Evolutionary conservation across 2,888 invertebrate genomes (phyloP), one percentile per base, ranked within the genome.

Genomic region (Sinopyrophorus schimmeli): DNA sequence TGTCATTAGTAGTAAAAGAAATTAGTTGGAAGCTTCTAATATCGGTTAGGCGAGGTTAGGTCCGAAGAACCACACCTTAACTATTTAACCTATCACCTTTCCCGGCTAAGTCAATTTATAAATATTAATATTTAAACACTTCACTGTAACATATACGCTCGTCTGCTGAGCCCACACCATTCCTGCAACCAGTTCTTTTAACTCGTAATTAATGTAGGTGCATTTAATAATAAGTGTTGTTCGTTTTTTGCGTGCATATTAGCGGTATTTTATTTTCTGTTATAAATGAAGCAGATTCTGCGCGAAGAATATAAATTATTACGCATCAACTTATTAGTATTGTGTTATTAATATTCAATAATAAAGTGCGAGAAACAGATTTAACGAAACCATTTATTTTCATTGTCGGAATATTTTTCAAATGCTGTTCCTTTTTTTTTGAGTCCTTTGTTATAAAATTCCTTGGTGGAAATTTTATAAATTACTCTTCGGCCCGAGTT

Each of bases 11-110:
- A 18, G 31, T 11, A 6, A 20, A 11, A 20, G 9, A 6, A 14
- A n/a, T 4, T 10, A 12, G 41, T 23, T 41, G 41, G 41, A 31
- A 31, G 41, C 41, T 14, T 30, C 31, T 24, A 18, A 7, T n/a
- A n/a, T n/a, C n/a, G 39, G 24, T 48, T 48, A 46, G 42, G 56
- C 54, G 53, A 58, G 58, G 60, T 58, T 57, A 59, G 59, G 61
- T 64, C 62, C 60, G 58, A 58, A 59, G 48, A 43, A 51, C 69
- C 70, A 70, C 70, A 69, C 70, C 70, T 69, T 62, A 58, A 54
- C 68, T 69, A 67, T 66, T 70, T 70, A 69, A 70, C 70, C 70
- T 69, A 69, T 70, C 69, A 69, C 69, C 69, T 69, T 59, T 59
- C 55, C 57, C 60, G 63, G 66, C 68, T 67, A 68, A 70, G 70